Evolutionary conservation across 2,797 vertebrate species (phyloP).

Genomic region (Spea hammondii): DNA sequence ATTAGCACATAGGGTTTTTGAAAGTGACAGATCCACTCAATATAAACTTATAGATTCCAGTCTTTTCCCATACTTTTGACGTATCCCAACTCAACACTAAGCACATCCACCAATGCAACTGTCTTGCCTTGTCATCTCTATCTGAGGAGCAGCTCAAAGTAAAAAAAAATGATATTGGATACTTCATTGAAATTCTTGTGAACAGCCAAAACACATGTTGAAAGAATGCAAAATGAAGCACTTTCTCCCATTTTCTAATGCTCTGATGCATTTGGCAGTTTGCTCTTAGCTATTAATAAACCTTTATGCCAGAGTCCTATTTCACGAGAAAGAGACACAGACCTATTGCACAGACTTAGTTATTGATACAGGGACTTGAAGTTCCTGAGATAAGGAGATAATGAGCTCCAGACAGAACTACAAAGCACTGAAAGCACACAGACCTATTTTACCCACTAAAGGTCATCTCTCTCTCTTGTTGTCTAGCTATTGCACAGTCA

Average conservation of each 20-base stretch:
- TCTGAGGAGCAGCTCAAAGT: background rate
- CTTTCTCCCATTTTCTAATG: slow-evolving; percentile 14
- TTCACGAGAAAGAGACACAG: slow-evolving; percentile 22
- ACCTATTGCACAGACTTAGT: slow-evolving; percentile 29
- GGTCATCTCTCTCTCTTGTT: slow-evolving; percentile 45
- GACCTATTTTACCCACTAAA: slow-evolving; percentile 53
- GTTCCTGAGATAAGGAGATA: slow-evolving; percentile 48
- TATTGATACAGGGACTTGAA: slow-evolving; percentile 45
- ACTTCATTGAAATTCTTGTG: slow-evolving; percentile 18
- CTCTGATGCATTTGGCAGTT: slow-evolving; percentile 36
- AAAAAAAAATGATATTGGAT: slow-evolving; percentile 3
- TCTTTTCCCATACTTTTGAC: too few relatives aligned
- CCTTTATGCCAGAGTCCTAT: slow-evolving; percentile 41
- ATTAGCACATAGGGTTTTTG: too few relatives aligned
- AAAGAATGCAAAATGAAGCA: slow-evolving; percentile 46
- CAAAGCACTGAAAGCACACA: slow-evolving; percentile 10
- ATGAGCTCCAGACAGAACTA: slow-evolving; percentile 43
- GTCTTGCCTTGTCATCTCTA: slow-evolving; percentile 20
- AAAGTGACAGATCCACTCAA: too few relatives aligned
- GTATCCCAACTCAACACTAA: too few relatives aligned
- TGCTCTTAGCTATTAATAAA: slow-evolving; percentile 56
- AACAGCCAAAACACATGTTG: slow-evolving; percentile 39
- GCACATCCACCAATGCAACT: background rate
- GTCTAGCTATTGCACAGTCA: slow-evolving; percentile 39
- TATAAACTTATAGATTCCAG: too few relatives aligned